Conservation (phyloP, 2,797 vertebrate species). For the Allobates femoralis region DNA sequence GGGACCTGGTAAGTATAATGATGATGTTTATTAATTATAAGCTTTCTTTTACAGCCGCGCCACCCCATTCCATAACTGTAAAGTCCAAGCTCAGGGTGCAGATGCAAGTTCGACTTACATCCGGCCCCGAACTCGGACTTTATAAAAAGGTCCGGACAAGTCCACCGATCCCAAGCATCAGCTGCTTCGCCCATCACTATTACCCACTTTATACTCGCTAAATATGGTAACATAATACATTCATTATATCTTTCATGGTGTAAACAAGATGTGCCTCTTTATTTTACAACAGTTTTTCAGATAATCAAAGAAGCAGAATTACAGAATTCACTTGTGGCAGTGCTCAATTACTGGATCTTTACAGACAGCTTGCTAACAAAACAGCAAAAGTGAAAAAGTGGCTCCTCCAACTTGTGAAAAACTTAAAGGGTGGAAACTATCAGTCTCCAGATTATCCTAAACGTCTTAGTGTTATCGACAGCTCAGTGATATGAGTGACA, state of each 20-base stretch:
- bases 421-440: constrained; percentile 37
- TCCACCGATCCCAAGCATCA: too few species aligned
- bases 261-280: constrained; percentile 62
- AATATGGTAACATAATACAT: constrained; percentile 1
- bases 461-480: neutral
- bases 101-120: too few species aligned
- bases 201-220: too few species aligned
- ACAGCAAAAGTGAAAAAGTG: constrained; percentile 8
- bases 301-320: constrained; percentile 57
- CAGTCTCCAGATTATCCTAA: neutral
- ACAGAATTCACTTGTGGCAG: constrained; percentile 55
- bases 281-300: constrained; percentile 56
- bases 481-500: neutral
- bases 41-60: too few species aligned
- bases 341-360: constrained; percentile 53
- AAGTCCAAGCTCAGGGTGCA: too few species aligned
- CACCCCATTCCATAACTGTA: too few species aligned
- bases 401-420: constrained; percentile 13
- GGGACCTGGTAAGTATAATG: too few species aligned
- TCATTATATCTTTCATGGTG: constrained; percentile 30
- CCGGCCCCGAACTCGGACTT: too few species aligned
- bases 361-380: constrained; percentile 13
- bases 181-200: too few species aligned
- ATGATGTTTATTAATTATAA: too few species aligned
- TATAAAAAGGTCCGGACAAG: too few species aligned